phyloP scores from a whole-genome alignment of 2,888 invertebrate genomes.

The Archaeoteleia sp. region DNA sequence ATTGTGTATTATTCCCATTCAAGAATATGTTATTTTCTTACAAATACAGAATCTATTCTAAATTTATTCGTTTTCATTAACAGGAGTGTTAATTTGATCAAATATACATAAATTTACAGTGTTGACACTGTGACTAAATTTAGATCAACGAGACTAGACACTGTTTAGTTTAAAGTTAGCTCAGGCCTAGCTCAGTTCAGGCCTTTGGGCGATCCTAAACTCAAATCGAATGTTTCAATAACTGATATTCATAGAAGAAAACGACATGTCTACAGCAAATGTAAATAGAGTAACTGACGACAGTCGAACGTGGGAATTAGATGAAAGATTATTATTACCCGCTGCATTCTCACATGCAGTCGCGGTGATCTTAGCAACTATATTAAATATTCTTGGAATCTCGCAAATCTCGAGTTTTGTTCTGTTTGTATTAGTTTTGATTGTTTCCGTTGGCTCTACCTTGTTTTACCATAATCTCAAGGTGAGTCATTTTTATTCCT shows the following conservation, averaged over 20 bases:
- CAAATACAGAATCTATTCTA: too few relatives aligned
- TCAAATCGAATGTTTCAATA: slow-evolving; percentile 58
- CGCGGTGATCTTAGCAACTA: slow-evolving; percentile 84
- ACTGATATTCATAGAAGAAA: slow-evolving; percentile 37
- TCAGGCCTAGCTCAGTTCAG: slow-evolving; percentile 68
- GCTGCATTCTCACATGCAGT: slow-evolving; percentile 87
- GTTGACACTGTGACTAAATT: slow-evolving; percentile 70
- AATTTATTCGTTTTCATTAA: too few relatives aligned
- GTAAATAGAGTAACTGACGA: slow-evolving; percentile 69
- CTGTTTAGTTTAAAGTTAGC: slow-evolving; percentile 73
- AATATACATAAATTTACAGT: slow-evolving; percentile 64
- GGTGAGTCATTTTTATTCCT: slow-evolving; percentile 76
- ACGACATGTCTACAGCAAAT: slow-evolving; percentile 65
- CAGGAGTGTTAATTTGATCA: slow-evolving; percentile 55
- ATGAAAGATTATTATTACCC: slow-evolving; percentile 85
- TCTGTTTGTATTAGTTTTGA: slow-evolving; percentile 84
- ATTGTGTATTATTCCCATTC: too few relatives aligned
- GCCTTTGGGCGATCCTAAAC: slow-evolving; percentile 56
- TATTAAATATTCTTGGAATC: slow-evolving; percentile 83
- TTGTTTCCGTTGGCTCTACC: slow-evolving; percentile 84
- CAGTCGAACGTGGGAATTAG: slow-evolving; percentile 78
- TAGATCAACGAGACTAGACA: slow-evolving; percentile 70
- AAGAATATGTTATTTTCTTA: too few relatives aligned
- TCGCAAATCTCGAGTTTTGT: slow-evolving; percentile 86
- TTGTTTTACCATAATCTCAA: slow-evolving; percentile 90